These are phyloP conservation scores for Atrichornis clamosus DNA, from an alignment of 2,113 vertebrate genomes.

Conservation along the genomic window DNA sequence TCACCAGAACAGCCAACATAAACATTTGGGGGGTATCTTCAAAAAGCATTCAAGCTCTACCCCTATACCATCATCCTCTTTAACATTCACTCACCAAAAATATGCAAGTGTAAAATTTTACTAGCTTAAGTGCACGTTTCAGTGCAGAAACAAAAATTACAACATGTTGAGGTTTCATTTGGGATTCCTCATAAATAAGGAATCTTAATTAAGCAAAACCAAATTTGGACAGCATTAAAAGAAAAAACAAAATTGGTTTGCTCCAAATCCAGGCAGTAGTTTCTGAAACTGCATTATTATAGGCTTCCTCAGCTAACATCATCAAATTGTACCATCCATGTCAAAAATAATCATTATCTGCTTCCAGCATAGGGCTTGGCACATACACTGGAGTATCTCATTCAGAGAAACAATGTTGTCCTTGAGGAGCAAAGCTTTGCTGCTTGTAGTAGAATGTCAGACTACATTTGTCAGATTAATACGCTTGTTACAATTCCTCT, in stretches of 20 bases:
- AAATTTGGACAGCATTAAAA: not conserved
- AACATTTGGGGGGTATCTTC: not conserved
- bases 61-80: not conserved
- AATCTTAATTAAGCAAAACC: slow-evolving; percentile 16
- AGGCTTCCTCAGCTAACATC: not conserved
- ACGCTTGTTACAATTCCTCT: not conserved
- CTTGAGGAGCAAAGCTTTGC: not conserved
- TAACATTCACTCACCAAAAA: not conserved
- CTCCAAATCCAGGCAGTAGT: not conserved
- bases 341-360: not conserved
- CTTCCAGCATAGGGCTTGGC: not conserved
- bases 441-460: not conserved
- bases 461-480: not conserved
- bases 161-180: not conserved
- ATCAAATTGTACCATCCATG: not conserved
- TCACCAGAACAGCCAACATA: not conserved
- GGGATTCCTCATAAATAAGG: not conserved
- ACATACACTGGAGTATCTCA: not conserved
- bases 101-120: not conserved
- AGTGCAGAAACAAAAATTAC: not conserved
- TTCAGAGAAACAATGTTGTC: not conserved
- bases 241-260: not conserved
- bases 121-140: not conserved
- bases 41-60: not conserved
- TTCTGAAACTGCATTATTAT: not conserved